Evolutionary conservation across 2,888 invertebrate species (phyloP), one percentile per base, ranked within the genome.

Genomic region (Protophormia terraenovae): DNA sequence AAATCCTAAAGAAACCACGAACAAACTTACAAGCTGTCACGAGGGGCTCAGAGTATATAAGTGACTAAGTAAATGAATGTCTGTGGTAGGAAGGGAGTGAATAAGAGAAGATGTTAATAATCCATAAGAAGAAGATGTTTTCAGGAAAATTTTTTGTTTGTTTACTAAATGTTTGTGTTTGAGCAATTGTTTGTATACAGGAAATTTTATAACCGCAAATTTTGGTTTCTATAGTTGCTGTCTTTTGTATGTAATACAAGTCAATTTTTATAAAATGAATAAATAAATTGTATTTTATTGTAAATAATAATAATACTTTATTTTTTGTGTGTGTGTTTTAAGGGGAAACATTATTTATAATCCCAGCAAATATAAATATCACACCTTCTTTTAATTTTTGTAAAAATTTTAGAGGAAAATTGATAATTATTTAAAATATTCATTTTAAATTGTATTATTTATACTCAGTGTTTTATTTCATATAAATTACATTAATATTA

Each of bases 141-240:
- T 38, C 29, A 55, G 7, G 6, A 67, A 58, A 66, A 53, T 19
- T 27, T 47, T 45, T 24, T 29, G 24, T 22, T 73, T 32, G n/a
- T 22, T 45, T 73, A 32, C 1, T 35, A 35, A 22, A 7, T 32
- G 19, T n/a, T 29, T 55, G 16, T 1, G 8, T 38, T 32, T 38
- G n/a, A 62, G 60, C 62, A n/a, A n/a, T n/a, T 22, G 2, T 45
- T 12, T 38, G 22, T n/a, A 47, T 35, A 45, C 69, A 53, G 76
- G 69, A 76, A 71, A 76, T 71, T 71, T 69, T 55, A n/a, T n/a
- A 82, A 82, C 82, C 82, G 53, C 82, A 82, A 53, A 82, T 71
- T 82, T 82, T 24, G 69, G 69, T 71, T 76, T 76, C 14, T 47
- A 8, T 35, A 64, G 53, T 64, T 35, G 24, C n/a, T 41, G 41